These are phyloP conservation scores for Latrodectus geometricus DNA, from an alignment of 1,140 invertebrate species.

Conservation along the genomic window DNA sequence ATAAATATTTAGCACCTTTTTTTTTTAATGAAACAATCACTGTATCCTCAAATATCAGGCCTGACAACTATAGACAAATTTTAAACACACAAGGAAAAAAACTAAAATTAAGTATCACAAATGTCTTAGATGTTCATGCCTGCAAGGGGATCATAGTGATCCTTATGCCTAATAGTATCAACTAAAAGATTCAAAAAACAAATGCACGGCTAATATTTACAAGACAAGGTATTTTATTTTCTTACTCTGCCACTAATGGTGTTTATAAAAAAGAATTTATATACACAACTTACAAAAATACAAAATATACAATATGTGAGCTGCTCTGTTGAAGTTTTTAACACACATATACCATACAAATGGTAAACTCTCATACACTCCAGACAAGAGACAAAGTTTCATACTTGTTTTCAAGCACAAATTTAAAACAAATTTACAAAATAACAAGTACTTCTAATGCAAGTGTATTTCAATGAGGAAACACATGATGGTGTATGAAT, in stretches of 20 bases:
- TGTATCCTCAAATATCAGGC: neutral
- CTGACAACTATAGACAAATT: neutral
- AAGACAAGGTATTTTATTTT: constrained; percentile 20
- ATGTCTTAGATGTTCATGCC: constrained; percentile 21
- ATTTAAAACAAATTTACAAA: constrained; percentile 29
- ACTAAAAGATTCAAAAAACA: constrained; percentile 23
- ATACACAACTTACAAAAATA: constrained; percentile 61
- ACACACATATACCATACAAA: constrained; percentile 51
- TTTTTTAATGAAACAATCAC: too few relatives aligned
- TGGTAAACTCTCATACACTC: constrained; percentile 46
- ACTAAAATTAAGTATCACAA: constrained; percentile 55
- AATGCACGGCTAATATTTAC: constrained; percentile 43
- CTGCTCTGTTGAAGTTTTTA: constrained; percentile 59
- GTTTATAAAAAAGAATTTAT: constrained; percentile 12
- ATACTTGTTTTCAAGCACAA: constrained; percentile 9
- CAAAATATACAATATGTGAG: constrained; percentile 61
- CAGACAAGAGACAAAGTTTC: constrained; percentile 18
- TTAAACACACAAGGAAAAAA: neutral
- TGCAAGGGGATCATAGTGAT: neutral
- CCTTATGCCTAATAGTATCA: neutral
- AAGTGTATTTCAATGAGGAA: neutral
- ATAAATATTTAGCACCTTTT: constrained; percentile 45
- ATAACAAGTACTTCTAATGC: neutral
- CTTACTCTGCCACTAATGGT: constrained; percentile 27
- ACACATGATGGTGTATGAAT: too few relatives aligned